Conservation (phyloP, 1,140 invertebrate species). For the Probaryconus sp. region DNA sequence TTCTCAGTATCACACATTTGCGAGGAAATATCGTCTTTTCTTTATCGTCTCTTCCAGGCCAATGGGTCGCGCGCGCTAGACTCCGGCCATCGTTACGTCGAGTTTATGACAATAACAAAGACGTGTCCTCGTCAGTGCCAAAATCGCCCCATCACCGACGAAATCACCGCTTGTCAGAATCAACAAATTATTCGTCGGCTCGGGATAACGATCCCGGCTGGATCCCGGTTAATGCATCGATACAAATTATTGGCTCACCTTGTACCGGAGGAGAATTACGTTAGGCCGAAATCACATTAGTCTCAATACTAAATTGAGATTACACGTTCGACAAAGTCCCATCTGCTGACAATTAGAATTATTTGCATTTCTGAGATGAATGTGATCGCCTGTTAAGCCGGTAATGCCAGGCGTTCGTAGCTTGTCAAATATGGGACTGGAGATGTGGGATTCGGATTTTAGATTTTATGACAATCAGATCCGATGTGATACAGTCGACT, state of each 20-base stretch:
- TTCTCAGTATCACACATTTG: conserved; percentile 47
- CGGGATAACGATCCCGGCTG: conserved; percentile 39
- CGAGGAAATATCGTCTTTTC: conserved; percentile 58
- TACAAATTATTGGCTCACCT: conserved; percentile 47
- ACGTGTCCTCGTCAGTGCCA: conserved; percentile 19
- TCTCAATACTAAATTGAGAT: conserved; percentile 48
- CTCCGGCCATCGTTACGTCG: conserved; percentile 19
- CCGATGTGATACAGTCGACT: too few species aligned
- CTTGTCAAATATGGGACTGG: not conserved
- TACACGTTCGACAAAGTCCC: conserved; percentile 30
- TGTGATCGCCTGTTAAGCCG: conserved; percentile 5
- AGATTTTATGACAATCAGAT: too few species aligned
- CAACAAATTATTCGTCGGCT: conserved; percentile 38
- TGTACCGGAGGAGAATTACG: conserved; percentile 30
- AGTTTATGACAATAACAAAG: conserved; percentile 17
- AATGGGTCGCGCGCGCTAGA: conserved; percentile 42
- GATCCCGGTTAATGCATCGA: conserved; percentile 42
- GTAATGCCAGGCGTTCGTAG: not conserved
- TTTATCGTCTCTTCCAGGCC: conserved; percentile 62
- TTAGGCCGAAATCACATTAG: conserved; percentile 46
- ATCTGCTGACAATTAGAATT: conserved; percentile 20
- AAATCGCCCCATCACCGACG: conserved; percentile 32
- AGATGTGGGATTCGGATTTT: too few species aligned
- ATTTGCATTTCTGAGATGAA: conserved; percentile 36
- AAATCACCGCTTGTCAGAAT: conserved; percentile 23